phyloP scores from a whole-genome alignment of 2,113 vertebrate genomes.

The Clarias magur region DNA sequence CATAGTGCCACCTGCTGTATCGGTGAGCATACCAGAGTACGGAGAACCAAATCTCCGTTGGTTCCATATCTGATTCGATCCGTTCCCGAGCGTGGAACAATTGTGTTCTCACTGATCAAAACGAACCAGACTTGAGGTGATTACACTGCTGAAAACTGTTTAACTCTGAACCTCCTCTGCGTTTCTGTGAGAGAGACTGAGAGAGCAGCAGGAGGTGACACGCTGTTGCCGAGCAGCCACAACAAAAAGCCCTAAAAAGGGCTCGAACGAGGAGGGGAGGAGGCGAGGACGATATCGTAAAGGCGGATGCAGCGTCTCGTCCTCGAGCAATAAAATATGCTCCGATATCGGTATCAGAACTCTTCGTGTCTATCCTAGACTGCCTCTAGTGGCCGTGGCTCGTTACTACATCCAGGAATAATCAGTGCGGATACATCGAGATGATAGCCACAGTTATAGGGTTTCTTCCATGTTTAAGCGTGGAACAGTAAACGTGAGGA shows the following conservation, averaged over 20 bases:
- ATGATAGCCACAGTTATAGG: not conserved
- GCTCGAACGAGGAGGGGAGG: not conserved
- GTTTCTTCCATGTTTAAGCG: not conserved
- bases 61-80: too few species aligned
- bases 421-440: not conserved
- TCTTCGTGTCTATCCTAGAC: not conserved
- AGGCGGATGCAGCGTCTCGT: not conserved
- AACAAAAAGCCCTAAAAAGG: slow-evolving; percentile 19
- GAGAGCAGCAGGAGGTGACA: slow-evolving; percentile 27
- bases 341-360: not conserved
- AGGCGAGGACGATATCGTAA: not conserved
- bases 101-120: too few species aligned
- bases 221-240: slow-evolving; percentile 39
- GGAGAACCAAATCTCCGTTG: too few species aligned
- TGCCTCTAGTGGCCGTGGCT: not conserved
- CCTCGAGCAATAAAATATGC: not conserved
- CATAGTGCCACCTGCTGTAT: too few species aligned
- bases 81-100: too few species aligned
- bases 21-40: too few species aligned
- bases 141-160: not conserved
- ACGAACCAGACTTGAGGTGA: too few species aligned
- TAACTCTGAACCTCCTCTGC: not conserved
- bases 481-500: not conserved
- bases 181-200: not conserved
- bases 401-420: not conserved